A percentile compares a stretch with the other conserved stretches of the same genome.
Conservation (phyloP, 1,140 invertebrate genomes). For the Mamestra configurata region DNA sequence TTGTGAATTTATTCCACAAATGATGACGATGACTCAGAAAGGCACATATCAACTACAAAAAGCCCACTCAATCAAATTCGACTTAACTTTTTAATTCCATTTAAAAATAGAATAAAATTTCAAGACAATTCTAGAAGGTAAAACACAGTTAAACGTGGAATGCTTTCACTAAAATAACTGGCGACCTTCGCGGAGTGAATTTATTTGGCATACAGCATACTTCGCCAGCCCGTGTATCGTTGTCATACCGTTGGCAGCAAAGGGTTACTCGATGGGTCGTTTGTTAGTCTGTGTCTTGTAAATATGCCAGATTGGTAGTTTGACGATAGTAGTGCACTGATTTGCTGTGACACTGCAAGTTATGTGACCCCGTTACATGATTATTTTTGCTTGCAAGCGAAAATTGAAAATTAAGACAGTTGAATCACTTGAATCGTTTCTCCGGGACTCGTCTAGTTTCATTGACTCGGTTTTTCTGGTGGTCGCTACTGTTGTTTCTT, state of each 20-base stretch:
- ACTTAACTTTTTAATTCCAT: not conserved
- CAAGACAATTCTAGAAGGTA: slow-evolving; percentile 24
- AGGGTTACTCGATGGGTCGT: not conserved
- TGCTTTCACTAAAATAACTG: slow-evolving; percentile 66
- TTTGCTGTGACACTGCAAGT: not conserved
- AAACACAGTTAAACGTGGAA: not conserved
- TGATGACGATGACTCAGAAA: not conserved
- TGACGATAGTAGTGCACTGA: not conserved
- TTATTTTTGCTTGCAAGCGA: too few species aligned
- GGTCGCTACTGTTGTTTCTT: too few species aligned
- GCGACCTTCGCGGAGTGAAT: slow-evolving; percentile 65
- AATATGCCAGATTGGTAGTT: not conserved
- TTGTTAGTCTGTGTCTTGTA: not conserved
- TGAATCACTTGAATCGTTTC: too few species aligned
- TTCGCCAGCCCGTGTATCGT: slow-evolving; percentile 23
- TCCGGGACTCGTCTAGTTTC: too few species aligned
- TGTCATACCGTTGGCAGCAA: not conserved
- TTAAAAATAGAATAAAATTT: not conserved
- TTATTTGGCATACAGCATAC: slow-evolving; percentile 62
- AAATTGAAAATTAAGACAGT: too few species aligned
- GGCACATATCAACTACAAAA: not conserved
- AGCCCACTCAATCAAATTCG: not conserved
- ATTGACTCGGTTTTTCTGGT: too few species aligned
- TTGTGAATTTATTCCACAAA: not conserved
- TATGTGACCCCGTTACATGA: not conserved